Base-by-base conservation (phyloP, 2,113 vertebrate species). In the Capreolus pygargus region DNA sequence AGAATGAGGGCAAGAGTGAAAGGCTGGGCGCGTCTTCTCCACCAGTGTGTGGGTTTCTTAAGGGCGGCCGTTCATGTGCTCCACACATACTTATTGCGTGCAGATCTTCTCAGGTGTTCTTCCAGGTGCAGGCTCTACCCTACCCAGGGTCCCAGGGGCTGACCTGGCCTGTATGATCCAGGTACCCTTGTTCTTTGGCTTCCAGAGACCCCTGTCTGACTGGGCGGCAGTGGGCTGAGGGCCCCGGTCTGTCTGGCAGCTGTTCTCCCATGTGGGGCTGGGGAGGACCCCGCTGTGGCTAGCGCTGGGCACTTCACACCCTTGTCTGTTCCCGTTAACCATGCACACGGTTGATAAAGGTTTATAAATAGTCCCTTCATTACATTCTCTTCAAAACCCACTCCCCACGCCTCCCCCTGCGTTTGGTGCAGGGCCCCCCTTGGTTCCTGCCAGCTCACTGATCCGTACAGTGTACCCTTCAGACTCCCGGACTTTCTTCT, bases 331-430 rank as follows among this genome's bases (percentile, higher is more conserved):
- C 36, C 57, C 33, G 2, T 61, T 45, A 50, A 36, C 60, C 15
- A 36, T 4, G 17, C 1, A 25, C 13, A 39, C 1, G 9, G 50
- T 27, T 60, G 36, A n/a, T 82, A 82, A 21, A 36, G 25, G 27
- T 14, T n/a, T 39, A 27, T 54, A 82, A 14, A 36, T n/a, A 43
- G 36, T 55, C 6, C 52, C 6, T 70, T 87, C 19, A 19, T n/a
- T 43, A 74, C 85, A 36, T 86, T 50, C 78, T 89, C 78, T 43
- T 7, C 50, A 55, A 61, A 58, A 15, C 23, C 27, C 25, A 28
- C 2, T 6, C 21, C n/a, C 28, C 3, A 52, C 27, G 6, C 2
- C 5, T 1, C 4, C 2, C 27, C 67, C 55, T 23, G 5, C 0
- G 1, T 33, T 33, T 47, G 19, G 54, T 33, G 3, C 52, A n/a